These are phyloP conservation scores for Rhabdomys dilectus DNA, from an alignment of 2,113 vertebrate genomes.

Conservation along the genomic window DNA sequence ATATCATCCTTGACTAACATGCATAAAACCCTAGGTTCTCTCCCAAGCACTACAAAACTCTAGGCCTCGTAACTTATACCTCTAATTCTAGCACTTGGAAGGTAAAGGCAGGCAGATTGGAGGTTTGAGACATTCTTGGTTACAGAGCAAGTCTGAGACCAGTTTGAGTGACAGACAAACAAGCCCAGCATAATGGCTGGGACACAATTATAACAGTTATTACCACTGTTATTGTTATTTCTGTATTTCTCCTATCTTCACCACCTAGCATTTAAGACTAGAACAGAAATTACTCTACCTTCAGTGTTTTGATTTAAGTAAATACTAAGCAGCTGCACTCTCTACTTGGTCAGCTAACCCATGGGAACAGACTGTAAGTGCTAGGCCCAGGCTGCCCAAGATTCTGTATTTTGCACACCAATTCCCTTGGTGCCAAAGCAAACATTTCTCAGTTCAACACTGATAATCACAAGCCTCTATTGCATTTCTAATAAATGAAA, in stretches of 20 bases:
- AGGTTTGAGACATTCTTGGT: neutral
- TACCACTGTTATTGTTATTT: slow-evolving; percentile 19
- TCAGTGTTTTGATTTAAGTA: slow-evolving; percentile 38
- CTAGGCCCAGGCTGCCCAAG: slow-evolving; percentile 8
- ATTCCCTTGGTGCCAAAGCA: slow-evolving; percentile 27
- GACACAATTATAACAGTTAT: neutral
- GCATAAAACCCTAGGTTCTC: neutral
- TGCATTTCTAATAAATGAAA: slow-evolving; percentile 32
- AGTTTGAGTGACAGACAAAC: neutral
- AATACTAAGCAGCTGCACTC: slow-evolving; percentile 48
- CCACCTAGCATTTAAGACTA: slow-evolving; percentile 29
- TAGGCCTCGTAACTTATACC: neutral
- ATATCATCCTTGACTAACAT: neutral
- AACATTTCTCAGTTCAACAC: slow-evolving; percentile 31
- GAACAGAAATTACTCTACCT: slow-evolving; percentile 1
- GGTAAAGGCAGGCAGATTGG: neutral
- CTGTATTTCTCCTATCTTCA: neutral
- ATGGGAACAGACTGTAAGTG: neutral
- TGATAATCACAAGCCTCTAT: neutral
- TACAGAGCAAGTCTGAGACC: neutral
- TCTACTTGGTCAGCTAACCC: neutral
- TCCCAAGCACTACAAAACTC: neutral
- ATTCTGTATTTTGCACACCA: slow-evolving; percentile 19
- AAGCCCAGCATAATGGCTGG: neutral
- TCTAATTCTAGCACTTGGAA: neutral